Evolutionary conservation across 2,797 vertebrate genomes (phyloP), one percentile per base, ranked within the genome.

Genomic region (Pseudomugil gertrudae): DNA sequence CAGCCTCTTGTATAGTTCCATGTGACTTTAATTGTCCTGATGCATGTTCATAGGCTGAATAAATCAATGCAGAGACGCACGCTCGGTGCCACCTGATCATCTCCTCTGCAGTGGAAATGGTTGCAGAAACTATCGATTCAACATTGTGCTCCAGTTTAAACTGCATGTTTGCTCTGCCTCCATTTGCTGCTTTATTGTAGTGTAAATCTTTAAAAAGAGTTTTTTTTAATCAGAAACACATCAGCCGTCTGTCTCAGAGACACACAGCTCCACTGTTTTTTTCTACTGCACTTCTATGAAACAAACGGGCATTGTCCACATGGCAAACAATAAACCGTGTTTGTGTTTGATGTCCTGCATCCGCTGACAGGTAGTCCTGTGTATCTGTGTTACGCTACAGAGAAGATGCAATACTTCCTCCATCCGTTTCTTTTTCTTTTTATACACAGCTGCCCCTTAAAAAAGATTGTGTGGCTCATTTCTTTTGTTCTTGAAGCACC

Each of bases 401-500:
- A 13, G 8, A 65, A 17, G 14, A 50, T 26, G n/a, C 14, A 19
- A 6, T 10, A 14, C 35, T 38, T 48, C 21, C 26, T 24, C 17
- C 26, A 6, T 56, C 23, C 54, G 17, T 26, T 19, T 24, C n/a
- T 52, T 51, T 60, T 63, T 43, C n/a, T 10, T 47, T 24, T 19
- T 19, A 43, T 51, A 21, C 35, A 17, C 17, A 36, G 24, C 51
- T 40, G 35, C 57, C 50, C 9, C 29, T 32, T 38, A 54, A 7
- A 36, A 8, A 7, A 29, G 21, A 57, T 56, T 58, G 11, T 33
- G 17, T 7, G 43, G 50, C 36, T 51, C 29, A n/a, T 64, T 55
- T 26, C 38, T 64, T 58, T 21, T 71, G 29, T 45, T 55, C 58
- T 51, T 47, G 10, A 70, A 63, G 72, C 30, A 23, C 29, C 17